These are phyloP conservation scores for Caenorhabditis parvicauda DNA, from an alignment of 2,888 invertebrate species.

Conservation along the genomic window DNA sequence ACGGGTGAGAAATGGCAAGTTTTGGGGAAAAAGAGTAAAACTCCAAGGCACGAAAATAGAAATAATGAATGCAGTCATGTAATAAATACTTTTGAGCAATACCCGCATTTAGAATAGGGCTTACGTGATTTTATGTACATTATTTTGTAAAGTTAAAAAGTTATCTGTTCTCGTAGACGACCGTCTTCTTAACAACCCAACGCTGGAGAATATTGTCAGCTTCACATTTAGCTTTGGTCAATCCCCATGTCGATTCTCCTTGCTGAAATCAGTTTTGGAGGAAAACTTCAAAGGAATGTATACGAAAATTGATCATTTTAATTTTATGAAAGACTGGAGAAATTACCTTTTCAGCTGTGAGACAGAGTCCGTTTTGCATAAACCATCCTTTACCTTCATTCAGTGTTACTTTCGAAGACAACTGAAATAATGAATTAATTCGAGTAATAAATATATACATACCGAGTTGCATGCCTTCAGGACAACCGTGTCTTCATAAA, in stretches of 20 bases:
- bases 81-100: too few relatives aligned
- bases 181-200: conserved; percentile 55
- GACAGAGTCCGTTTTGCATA: conserved; percentile 26
- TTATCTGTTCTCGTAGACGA: conserved; percentile 35
- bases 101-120: too few relatives aligned
- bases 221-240: conserved; percentile 40
- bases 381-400: conserved; percentile 40
- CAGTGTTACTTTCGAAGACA: conserved; percentile 13
- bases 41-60: too few relatives aligned
- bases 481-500: conserved; percentile 22
- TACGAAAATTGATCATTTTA: too few relatives aligned
- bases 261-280: neutral
- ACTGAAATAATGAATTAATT: conserved; percentile 10
- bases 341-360: conserved; percentile 15
- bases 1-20: too few relatives aligned
- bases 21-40: too few relatives aligned
- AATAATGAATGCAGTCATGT: too few relatives aligned
- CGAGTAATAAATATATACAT: conserved; percentile 4
- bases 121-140: too few relatives aligned
- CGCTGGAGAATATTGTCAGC: conserved; percentile 40
- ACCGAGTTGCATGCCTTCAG: conserved; percentile 22
- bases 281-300: too few relatives aligned
- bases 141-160: too few relatives aligned
- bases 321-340: neutral
- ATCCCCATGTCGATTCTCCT: conserved; percentile 19